Percentiles rank a stretch among this genome's conserved stretches.
Conservation (phyloP, 2,888 invertebrate genomes). For the Pachycephus smyrnensis region DNA sequence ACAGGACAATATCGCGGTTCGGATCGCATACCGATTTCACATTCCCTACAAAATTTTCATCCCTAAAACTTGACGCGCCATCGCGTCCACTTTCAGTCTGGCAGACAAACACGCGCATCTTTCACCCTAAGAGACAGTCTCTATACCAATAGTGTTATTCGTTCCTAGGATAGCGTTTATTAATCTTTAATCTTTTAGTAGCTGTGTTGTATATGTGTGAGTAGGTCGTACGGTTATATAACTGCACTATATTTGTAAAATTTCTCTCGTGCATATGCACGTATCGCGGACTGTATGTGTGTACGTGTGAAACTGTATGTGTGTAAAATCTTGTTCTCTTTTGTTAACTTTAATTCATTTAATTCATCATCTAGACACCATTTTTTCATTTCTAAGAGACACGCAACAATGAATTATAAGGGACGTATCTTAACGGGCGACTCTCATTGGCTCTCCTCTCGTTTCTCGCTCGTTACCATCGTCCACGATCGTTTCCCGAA, state of each 20-base stretch:
- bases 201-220: not conserved
- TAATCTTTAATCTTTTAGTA: conserved; percentile 22
- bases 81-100: too few species aligned
- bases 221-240: too few species aligned
- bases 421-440: conserved; percentile 33
- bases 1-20: conserved; percentile 23
- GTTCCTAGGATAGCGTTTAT: conserved; percentile 33
- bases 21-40: conserved; percentile 17
- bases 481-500: too few species aligned
- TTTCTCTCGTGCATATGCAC: too few species aligned
- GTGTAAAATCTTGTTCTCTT: too few species aligned
- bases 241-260: too few species aligned
- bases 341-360: conserved; percentile 10
- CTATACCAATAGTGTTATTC: conserved; percentile 20
- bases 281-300: too few species aligned
- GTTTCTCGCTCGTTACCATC: conserved; percentile 25
- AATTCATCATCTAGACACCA: conserved; percentile 36
- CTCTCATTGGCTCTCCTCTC: conserved; percentile 31
- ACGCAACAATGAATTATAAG: conserved; percentile 56
- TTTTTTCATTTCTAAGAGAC: conserved; percentile 47
- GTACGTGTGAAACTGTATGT: too few species aligned
- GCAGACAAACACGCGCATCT: too few species aligned
- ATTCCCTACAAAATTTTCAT: too few species aligned
- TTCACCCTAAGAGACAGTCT: too few species aligned
- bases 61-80: too few species aligned